phyloP scores from a whole-genome alignment of 2,113 vertebrate genomes.

The Alces alces region DNA sequence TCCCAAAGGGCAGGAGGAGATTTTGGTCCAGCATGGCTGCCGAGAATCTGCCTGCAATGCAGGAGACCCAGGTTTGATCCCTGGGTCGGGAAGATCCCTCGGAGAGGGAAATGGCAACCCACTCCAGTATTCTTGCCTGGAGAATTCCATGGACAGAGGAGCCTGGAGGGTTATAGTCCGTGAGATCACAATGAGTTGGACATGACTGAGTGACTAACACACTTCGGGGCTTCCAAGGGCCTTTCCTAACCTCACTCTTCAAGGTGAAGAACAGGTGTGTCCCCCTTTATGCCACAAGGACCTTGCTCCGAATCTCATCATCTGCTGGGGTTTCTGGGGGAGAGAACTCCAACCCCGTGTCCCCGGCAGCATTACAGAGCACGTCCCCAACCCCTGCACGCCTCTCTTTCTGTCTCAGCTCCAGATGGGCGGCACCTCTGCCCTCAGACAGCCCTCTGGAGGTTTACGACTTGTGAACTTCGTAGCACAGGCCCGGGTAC shows the following conservation, averaged over 20 bases:
- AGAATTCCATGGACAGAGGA: background rate
- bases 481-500: too few species aligned
- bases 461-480: background rate
- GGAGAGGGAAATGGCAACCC: background rate
- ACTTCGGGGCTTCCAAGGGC: background rate
- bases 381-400: fast-evolving
- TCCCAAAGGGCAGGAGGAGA: background rate
- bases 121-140: background rate
- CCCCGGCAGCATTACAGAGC: background rate
- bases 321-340: background rate
- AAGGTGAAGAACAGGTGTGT: background rate
- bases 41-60: background rate
- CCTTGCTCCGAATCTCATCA: background rate
- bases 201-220: background rate
- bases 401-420: background rate
- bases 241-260: background rate
- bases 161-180: background rate
- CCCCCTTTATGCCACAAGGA: background rate
- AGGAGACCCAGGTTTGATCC: background rate
- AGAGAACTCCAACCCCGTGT: background rate
- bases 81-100: background rate
- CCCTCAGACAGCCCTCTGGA: background rate
- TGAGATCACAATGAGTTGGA: background rate
- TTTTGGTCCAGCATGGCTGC: background rate
- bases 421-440: background rate